These are phyloP conservation scores for Octodon degus DNA, from an alignment of 2,113 vertebrate species.

Conservation along the genomic window DNA sequence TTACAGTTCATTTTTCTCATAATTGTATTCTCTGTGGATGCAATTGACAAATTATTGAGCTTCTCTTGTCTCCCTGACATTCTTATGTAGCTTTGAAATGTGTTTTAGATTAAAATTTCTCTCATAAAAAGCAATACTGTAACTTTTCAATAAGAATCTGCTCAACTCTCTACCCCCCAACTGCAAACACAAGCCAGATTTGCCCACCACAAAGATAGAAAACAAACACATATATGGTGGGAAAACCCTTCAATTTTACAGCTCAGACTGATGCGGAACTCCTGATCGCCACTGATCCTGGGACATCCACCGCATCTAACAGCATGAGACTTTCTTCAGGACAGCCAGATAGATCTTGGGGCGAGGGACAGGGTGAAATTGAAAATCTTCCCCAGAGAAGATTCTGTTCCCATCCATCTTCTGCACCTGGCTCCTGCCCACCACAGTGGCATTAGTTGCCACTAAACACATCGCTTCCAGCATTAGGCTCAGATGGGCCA, in stretches of 20 bases:
- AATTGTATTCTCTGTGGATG: conserved; percentile 61
- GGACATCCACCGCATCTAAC: background rate
- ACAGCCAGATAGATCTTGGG: background rate
- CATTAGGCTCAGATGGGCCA: background rate
- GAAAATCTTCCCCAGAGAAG: background rate
- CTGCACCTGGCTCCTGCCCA: background rate
- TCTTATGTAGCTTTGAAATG: conserved; percentile 53
- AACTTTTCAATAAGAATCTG: conserved; percentile 58
- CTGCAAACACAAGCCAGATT: background rate
- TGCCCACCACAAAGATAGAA: background rate
- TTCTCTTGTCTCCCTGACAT: conserved; percentile 63
- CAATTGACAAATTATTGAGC: conserved; percentile 64
- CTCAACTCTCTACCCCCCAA: background rate
- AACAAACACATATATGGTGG: background rate
- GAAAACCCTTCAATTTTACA: background rate
- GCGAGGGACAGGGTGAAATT: fast-evolving
- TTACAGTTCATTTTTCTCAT: conserved; percentile 72
- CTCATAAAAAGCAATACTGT: conserved; percentile 55
- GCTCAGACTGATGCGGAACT: background rate
- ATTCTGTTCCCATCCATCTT: background rate
- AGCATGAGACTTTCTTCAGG: too few relatives aligned
- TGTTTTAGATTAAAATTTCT: conserved; percentile 68
- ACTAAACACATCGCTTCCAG: background rate
- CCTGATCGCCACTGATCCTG: fast-evolving
- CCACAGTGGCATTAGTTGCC: background rate